These are phyloP conservation scores for Hippocampus kuda DNA, from an alignment of 2,797 vertebrate genomes.

Conservation along the genomic window DNA sequence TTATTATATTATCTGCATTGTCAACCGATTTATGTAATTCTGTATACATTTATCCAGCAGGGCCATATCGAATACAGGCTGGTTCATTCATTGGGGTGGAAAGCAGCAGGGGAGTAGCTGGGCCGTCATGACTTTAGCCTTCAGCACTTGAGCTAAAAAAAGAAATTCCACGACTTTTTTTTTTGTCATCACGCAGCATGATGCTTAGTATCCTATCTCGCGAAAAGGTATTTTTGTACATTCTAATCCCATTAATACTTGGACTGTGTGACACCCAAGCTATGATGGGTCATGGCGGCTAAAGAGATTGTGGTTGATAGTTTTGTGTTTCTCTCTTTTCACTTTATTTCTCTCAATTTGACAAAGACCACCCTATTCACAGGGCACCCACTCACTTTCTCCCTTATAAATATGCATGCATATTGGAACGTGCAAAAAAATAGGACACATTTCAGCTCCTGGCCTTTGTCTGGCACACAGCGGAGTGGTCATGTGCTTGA, in stretches of 20 bases:
- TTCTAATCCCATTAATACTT: slow-evolving; percentile 35
- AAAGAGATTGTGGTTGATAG: slow-evolving; percentile 34
- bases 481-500: slow-evolving; percentile 51
- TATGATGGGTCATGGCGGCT: slow-evolving; percentile 15
- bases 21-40: slow-evolving; percentile 11
- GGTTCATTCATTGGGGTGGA: slow-evolving; percentile 32
- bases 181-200: slow-evolving; percentile 32
- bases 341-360: slow-evolving; percentile 20
- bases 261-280: slow-evolving; percentile 21
- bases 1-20: slow-evolving; percentile 5
- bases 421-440: slow-evolving; percentile 28
- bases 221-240: slow-evolving; percentile 41
- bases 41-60: slow-evolving; percentile 7
- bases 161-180: slow-evolving; percentile 47
- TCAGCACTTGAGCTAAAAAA: slow-evolving; percentile 56
- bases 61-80: slow-evolving; percentile 16
- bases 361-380: slow-evolving; percentile 14
- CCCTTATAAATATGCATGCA: slow-evolving; percentile 47
- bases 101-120: slow-evolving; percentile 28
- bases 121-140: slow-evolving; percentile 42
- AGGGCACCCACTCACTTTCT: slow-evolving; percentile 52
- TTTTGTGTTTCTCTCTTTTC: no score
- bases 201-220: slow-evolving; percentile 33
- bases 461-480: slow-evolving; percentile 49
- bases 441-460: slow-evolving; percentile 32